Evolutionary conservation across 2,113 vertebrate species (phyloP).

Genomic region (Chaetops frenatus): DNA sequence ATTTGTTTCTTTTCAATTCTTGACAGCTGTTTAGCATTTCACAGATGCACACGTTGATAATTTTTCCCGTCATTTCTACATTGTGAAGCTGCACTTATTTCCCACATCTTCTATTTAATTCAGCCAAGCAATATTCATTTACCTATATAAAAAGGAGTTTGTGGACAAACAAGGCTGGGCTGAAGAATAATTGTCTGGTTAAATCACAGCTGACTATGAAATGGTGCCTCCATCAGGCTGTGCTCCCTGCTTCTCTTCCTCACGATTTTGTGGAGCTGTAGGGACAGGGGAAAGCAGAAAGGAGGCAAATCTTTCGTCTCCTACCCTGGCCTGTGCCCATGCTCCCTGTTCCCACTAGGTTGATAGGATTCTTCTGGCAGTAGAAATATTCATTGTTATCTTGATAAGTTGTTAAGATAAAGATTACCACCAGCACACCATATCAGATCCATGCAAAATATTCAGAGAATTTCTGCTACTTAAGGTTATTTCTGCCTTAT

Average conservation of each 20-base stretch:
- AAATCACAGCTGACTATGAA: neutral
- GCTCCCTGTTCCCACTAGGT: neutral
- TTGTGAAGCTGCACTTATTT: constrained; percentile 37
- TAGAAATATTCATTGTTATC: neutral
- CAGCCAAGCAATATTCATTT: constrained; percentile 39
- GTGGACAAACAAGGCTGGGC: neutral
- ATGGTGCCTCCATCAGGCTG: neutral
- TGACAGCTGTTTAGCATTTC: constrained; percentile 49
- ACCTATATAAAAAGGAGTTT: neutral
- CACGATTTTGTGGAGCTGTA: accelerated
- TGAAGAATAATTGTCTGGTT: neutral
- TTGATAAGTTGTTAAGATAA: neutral
- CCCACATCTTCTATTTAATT: constrained; percentile 23
- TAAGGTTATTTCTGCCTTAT: neutral
- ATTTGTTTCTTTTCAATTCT: constrained; percentile 35
- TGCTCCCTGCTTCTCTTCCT: neutral
- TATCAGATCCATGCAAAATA: neutral
- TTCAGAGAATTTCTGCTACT: neutral
- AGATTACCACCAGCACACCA: neutral
- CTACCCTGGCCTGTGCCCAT: neutral
- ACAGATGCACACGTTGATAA: neutral
- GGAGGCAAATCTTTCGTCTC: neutral
- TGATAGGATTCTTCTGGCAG: neutral
- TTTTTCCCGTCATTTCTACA: constrained; percentile 27
- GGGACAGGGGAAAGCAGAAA: neutral